phyloP scores from a whole-genome alignment of 2,113 vertebrate genomes.

The Salvator merianae region DNA sequence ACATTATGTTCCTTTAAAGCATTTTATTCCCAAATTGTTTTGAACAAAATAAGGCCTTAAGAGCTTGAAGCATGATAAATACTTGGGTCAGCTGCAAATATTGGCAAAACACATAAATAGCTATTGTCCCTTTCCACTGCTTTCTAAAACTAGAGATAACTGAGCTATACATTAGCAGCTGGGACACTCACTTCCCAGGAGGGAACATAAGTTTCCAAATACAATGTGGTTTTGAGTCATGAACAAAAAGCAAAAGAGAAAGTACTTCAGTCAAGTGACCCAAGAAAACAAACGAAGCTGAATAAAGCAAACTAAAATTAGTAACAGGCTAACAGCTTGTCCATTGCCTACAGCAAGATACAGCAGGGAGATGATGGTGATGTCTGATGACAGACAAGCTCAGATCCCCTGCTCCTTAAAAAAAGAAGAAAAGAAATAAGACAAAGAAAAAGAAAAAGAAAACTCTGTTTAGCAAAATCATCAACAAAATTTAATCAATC shows the following conservation, averaged over 20 bases:
- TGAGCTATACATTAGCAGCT: not conserved
- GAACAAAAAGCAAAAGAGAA: slow-evolving; percentile 9
- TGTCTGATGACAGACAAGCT: slow-evolving; percentile 46
- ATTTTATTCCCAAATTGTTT: not conserved
- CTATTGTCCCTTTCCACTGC: not conserved
- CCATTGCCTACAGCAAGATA: slow-evolving; percentile 43
- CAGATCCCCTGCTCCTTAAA: slow-evolving; percentile 33
- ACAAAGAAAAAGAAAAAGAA: not conserved
- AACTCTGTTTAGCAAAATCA: slow-evolving; percentile 18
- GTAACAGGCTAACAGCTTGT: slow-evolving; percentile 57
- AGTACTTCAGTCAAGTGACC: slow-evolving; percentile 36
- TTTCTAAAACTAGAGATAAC: not conserved
- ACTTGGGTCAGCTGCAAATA: not conserved
- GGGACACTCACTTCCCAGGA: not conserved
- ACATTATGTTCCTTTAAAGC: not conserved
- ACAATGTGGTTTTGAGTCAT: slow-evolving; percentile 37
- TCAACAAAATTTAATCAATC: not conserved
- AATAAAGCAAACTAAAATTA: slow-evolving; percentile 62
- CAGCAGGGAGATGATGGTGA: slow-evolving; percentile 47
- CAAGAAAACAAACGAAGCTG: slow-evolving; percentile 56
- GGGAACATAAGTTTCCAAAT: slow-evolving; percentile 1
- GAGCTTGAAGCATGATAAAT: not conserved
- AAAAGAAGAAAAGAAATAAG: not conserved
- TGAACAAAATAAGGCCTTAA: not conserved
- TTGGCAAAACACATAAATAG: slow-evolving; percentile 1